Evolutionary conservation across 2,113 vertebrate genomes (phyloP).

Genomic region (Brachypodius melanocephalos): DNA sequence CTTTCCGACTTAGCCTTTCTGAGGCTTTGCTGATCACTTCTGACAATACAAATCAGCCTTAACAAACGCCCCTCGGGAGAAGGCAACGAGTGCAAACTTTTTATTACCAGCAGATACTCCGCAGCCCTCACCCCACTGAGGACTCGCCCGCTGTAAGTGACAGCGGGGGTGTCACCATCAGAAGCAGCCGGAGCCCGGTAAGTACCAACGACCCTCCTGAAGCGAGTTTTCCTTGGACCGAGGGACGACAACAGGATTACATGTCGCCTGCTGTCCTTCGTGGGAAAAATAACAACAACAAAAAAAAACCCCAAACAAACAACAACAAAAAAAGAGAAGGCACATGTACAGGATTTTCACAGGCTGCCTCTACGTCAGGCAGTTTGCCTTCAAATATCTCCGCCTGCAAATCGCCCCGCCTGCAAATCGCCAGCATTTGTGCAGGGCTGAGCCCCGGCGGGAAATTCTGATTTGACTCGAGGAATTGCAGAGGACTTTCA

Average conservation of each 20-base stretch:
- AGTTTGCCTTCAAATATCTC: no score
- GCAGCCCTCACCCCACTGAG: not conserved
- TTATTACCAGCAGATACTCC: not conserved
- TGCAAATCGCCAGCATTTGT: not conserved
- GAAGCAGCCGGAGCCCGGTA: not conserved
- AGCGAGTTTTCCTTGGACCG: not conserved
- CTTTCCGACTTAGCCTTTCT: not conserved
- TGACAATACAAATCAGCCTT: not conserved
- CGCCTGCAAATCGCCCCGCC: not conserved
- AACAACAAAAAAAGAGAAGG: not conserved
- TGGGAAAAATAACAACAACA: not conserved
- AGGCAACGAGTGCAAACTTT: not conserved
- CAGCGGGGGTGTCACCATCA: not conserved
- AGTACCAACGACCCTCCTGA: not conserved
- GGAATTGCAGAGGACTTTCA: not conserved
- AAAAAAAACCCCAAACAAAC: no score
- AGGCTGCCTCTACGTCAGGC: not conserved
- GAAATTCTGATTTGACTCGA: not conserved
- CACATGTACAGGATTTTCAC: not conserved
- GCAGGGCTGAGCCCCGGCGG: not conserved
- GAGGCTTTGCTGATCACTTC: not conserved
- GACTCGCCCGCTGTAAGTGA: not conserved
- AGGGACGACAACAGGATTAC: not conserved
- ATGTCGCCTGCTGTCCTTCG: not conserved
- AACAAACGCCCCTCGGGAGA: not conserved